Evolutionary conservation across 2,888 invertebrate genomes (phyloP).

Genomic region (Biston stratarius): DNA sequence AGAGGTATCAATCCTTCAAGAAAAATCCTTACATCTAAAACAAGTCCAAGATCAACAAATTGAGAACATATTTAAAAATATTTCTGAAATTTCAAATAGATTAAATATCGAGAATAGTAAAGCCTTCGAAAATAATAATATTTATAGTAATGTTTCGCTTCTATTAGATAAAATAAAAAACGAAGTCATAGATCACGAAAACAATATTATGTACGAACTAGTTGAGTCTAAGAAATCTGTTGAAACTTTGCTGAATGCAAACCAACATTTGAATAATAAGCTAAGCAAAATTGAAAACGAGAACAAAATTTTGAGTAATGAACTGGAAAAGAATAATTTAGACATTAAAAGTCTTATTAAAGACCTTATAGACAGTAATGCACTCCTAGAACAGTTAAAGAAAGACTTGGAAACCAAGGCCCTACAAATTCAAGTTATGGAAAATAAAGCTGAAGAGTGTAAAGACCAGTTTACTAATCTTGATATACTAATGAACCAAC

Average conservation of each 20-base stretch:
- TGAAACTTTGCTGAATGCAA: conserved; percentile 2
- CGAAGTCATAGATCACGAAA: conserved; percentile 31
- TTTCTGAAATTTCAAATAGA: conserved; percentile 47
- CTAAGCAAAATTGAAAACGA: conserved; percentile 54
- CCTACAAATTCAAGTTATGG: conserved; percentile 60
- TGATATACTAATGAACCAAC: conserved; percentile 58
- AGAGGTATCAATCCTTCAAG: conserved; percentile 43
- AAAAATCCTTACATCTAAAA: conserved; percentile 39
- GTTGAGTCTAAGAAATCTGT: conserved; percentile 38
- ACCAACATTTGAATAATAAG: conserved; percentile 36
- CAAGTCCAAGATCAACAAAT: conserved; percentile 52
- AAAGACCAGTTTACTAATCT: conserved; percentile 60
- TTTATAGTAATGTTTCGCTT: conserved; percentile 53
- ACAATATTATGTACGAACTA: not conserved
- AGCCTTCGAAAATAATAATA: conserved; percentile 21
- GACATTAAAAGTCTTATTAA: conserved; percentile 33
- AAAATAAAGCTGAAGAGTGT: conserved; percentile 60
- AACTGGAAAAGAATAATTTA: conserved; percentile 27
- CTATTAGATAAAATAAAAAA: conserved; percentile 59
- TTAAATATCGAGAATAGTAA: conserved; percentile 51
- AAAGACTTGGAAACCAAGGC: conserved; percentile 61
- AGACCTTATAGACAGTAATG: conserved; percentile 55
- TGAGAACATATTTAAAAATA: conserved; percentile 52
- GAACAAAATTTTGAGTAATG: conserved; percentile 46
- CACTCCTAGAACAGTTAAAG: conserved; percentile 58